These are phyloP conservation scores for Drosophila bifasciata DNA, from an alignment of 1,140 invertebrate genomes.

Conservation along the genomic window DNA sequence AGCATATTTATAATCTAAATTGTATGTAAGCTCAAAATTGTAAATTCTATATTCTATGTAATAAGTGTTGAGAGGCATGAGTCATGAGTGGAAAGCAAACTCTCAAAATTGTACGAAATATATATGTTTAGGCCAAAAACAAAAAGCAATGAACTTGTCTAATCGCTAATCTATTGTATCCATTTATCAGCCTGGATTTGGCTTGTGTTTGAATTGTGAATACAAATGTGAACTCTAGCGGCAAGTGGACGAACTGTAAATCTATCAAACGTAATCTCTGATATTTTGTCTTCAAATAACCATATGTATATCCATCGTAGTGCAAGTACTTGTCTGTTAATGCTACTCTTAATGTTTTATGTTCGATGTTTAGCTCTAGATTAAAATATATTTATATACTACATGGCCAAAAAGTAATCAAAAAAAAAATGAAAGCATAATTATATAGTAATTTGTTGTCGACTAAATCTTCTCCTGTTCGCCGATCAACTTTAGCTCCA, in stretches of 20 bases:
- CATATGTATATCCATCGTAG: constrained; percentile 19
- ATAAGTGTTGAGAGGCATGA: constrained; percentile 39
- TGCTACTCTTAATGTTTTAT: constrained; percentile 24
- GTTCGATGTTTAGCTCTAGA: constrained; percentile 38
- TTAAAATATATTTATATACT: constrained; percentile 24
- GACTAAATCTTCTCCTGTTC: constrained; percentile 34
- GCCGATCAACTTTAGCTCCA: constrained; percentile 45
- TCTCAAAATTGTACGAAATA: constrained; percentile 37
- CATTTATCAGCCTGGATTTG: too few relatives aligned
- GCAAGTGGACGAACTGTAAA: constrained; percentile 13
- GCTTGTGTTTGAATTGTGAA: constrained; percentile 8
- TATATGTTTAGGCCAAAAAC: constrained; percentile 28
- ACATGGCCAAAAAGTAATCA: constrained; percentile 43
- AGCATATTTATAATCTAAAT: constrained; percentile 55
- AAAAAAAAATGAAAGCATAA: neutral
- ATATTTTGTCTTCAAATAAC: constrained; percentile 41
- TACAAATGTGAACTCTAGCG: constrained; percentile 15
- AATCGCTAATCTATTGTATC: neutral
- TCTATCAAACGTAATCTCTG: constrained; percentile 36
- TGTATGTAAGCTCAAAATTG: constrained; percentile 70
- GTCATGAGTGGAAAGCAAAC: constrained; percentile 7
- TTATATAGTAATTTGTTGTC: too few relatives aligned
- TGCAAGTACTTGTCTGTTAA: constrained; percentile 12
- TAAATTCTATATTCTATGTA: constrained; percentile 56
- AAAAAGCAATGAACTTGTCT: constrained; percentile 38